Base-by-base conservation (phyloP, 2,888 invertebrate species). In the Hirudinaria manillensis region DNA sequence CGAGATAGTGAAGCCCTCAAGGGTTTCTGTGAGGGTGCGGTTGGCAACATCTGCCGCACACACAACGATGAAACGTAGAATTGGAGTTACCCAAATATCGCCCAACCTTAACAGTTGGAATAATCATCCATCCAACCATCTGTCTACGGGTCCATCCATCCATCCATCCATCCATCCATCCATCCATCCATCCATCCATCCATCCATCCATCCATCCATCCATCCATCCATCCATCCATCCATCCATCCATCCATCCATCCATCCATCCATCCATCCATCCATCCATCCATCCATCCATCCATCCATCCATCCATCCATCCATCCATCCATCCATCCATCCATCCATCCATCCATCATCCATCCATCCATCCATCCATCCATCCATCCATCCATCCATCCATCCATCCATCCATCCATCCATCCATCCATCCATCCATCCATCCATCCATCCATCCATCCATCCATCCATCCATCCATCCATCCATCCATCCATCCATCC, bases 141-240 rank as follows among this genome's bases (percentile, higher is more conserved):
- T n/a, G n/a, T n/a, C n/a, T n/a, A n/a, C n/a, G n/a, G n/a, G n/a
- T n/a, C n/a, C n/a, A n/a, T n/a, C n/a, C n/a, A n/a, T n/a, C n/a
- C n/a, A n/a, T n/a, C n/a, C n/a, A n/a, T n/a, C n/a, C n/a, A 65
- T 65, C 65, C 65, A 65, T 65, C 21, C 21, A 65, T 6, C 65
- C 65, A 13, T 65, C 65, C 21, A 65, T 65, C 65, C 65, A 65
- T 65, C 65, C 65, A 65, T 65, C 65, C 65, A 65, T 65, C 65
- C 65, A 65, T 65, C 65, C 65, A 65, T 65, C 65, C 65, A 65
- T 65, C 65, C 65, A 65, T 65, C 65, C 65, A 65, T 65, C 65
- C 65, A 65, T 65, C 65, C 65, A 65, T 65, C 65, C 65, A 65
- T 65, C 65, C 65, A 65, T 65, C 65, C 21, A 65, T 65, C 65